Conservation (phyloP, 2,888 invertebrate genomes). For the Drosophila rellima region DNA sequence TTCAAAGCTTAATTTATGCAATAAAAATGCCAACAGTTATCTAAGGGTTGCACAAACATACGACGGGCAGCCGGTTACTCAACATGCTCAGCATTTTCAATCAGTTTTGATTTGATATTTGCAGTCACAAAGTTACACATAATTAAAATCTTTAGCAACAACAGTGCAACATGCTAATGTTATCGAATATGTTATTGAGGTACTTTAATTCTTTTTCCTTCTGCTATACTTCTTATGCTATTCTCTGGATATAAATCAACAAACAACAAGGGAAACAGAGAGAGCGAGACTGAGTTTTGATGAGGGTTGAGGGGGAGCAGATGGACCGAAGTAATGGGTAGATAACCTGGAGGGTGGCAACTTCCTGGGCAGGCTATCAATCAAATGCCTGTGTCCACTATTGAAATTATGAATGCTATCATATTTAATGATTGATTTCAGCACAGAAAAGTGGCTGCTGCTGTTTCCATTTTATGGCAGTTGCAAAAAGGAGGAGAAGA, state of each 20-base stretch:
- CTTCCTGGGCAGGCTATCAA: constrained; percentile 62
- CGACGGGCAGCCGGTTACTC: too few relatives aligned
- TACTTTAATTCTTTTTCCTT: too few relatives aligned
- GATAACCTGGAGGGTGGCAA: constrained; percentile 25
- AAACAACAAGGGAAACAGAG: constrained; percentile 1
- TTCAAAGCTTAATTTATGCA: constrained; percentile 81
- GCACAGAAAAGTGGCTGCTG: constrained; percentile 47
- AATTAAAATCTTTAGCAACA: too few relatives aligned
- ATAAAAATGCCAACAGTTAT: constrained; percentile 70
- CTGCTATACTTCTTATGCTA: neutral
- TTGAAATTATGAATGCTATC: constrained; percentile 80
- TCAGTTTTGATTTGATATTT: too few relatives aligned
- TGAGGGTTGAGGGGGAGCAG: neutral
- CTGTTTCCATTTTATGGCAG: constrained; percentile 44
- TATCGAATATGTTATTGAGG: too few relatives aligned
- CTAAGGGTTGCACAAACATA: constrained; percentile 34
- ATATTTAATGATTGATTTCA: constrained; percentile 77
- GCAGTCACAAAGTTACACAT: neutral
- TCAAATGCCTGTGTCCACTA: constrained; percentile 75
- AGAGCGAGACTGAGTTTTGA: neutral
- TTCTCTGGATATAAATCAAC: constrained; percentile 59
- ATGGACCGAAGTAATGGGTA: constrained; percentile 28
- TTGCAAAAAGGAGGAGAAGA: neutral
- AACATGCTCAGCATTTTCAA: too few relatives aligned
- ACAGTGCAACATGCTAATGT: too few relatives aligned